Evolutionary conservation across 2,113 vertebrate species (phyloP).

Genomic region (Lanius ludovicianus): DNA sequence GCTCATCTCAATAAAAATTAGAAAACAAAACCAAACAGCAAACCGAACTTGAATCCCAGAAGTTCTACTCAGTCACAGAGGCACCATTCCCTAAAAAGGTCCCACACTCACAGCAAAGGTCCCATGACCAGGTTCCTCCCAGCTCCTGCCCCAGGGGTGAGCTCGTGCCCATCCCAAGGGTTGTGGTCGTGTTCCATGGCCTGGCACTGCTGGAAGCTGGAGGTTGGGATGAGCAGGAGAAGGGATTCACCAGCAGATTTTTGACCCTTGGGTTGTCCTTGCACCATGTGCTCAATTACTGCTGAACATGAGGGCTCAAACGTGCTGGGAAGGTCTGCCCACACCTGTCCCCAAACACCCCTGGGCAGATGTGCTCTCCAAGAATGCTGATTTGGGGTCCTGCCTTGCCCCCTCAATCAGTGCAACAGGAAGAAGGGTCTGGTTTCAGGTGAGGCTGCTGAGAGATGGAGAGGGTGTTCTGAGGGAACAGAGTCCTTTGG

Average conservation of each 20-base stretch:
- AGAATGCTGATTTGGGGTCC: neutral
- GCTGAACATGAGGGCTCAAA: neutral
- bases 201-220: neutral
- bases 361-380: neutral
- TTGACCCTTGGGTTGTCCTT: neutral
- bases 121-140: neutral
- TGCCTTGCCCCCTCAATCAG: neutral
- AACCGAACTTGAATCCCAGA: neutral
- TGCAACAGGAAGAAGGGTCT: neutral
- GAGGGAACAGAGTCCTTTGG: neutral
- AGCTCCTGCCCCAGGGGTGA: neutral
- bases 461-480: neutral
- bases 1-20: neutral
- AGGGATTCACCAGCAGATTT: neutral
- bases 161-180: neutral
- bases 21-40: neutral
- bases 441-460: neutral
- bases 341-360: neutral
- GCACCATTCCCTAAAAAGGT: neutral
- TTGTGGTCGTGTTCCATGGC: neutral
- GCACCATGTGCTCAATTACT: accelerated
- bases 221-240: neutral
- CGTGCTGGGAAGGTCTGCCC: neutral
- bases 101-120: neutral
- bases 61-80: neutral